Evolutionary conservation across 2,888 invertebrate species (phyloP).

Genomic region (Junonia oenone): DNA sequence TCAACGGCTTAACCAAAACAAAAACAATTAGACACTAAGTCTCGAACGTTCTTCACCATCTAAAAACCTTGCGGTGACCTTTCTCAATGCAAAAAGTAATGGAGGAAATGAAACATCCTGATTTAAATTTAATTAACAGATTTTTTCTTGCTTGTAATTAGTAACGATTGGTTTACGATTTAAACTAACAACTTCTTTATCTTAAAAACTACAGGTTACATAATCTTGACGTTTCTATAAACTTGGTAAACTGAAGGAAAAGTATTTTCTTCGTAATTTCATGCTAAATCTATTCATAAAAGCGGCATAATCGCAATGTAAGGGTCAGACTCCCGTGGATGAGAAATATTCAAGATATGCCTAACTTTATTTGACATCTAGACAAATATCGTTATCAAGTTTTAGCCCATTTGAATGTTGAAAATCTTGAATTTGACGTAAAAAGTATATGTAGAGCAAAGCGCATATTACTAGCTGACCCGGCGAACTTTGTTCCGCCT

Average conservation of each 20-base stretch:
- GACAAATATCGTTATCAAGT: too few species aligned
- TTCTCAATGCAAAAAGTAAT: conserved; percentile 6
- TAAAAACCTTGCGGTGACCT: conserved; percentile 9
- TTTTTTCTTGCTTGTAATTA: conserved; percentile 9
- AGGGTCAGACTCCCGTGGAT: neutral
- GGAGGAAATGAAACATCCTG: conserved; percentile 20
- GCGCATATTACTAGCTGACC: too few species aligned
- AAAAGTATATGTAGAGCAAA: too few species aligned
- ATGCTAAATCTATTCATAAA: conserved; percentile 14
- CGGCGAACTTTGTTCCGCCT: too few species aligned
- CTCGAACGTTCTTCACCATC: conserved; percentile 1
- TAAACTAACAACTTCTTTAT: neutral
- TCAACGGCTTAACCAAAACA: too few species aligned
- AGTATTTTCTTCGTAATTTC: conserved; percentile 3
- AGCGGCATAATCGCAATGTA: conserved; percentile 10
- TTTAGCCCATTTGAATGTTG: too few species aligned
- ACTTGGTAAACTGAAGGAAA: conserved; percentile 1
- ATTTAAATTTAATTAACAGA: conserved; percentile 18
- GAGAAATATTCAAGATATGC: neutral
- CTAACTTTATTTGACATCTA: neutral
- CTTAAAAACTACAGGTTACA: neutral
- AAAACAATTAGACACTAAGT: neutral
- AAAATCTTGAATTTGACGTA: too few species aligned
- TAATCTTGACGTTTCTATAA: neutral
- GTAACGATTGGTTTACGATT: neutral